Evolutionary conservation across 2,113 vertebrate genomes (phyloP), one percentile per base, ranked within the genome.

Genomic region (Abramis brama): DNA sequence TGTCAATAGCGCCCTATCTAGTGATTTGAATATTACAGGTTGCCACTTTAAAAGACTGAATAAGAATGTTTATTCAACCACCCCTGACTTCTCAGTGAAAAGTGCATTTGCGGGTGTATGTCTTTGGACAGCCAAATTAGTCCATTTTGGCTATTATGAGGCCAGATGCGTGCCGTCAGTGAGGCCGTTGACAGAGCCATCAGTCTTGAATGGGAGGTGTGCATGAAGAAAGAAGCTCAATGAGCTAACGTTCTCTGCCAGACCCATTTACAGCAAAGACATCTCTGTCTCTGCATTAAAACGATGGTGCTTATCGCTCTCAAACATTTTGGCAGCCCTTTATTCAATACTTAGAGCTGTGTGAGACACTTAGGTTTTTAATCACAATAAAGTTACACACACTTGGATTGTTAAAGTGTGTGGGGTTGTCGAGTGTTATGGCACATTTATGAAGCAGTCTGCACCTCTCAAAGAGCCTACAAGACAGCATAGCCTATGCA

Each of bases 61-160:
- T 79, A 66, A 55, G 57, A 83, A 64, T 45, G 79, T 86, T 76
- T 79, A 79, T 52, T 76, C 70, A 66, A n/a, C 57, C 27, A n/a
- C 23, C 8, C 8, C 15, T 81, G 86, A 86, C 82, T 74, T 86
- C 71, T 21, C 45, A 47, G 55, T 70, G 33, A 8, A 73, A 81
- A 85, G 45, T 77, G 60, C 70, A 78, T 50, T 45, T 47, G 36
- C 25, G 60, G 50, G 47, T 76, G 62, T 50, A 74, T 62, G 66
- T 43, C 64, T 80, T 73, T 74, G 52, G 77, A 87, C 85, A 86
- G 73, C 79, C 73, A 71, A 90, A 90, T 88, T 85, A 82, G 70
- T 83, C 83, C 33, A 57, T 79, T 87, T 83, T 55, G 55, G 60
- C 71, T 86, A 73, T 88, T 85, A 87, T 36, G 27, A 83, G 84